phyloP scores from a whole-genome alignment of 2,113 vertebrate genomes.

The Meles meles region DNA sequence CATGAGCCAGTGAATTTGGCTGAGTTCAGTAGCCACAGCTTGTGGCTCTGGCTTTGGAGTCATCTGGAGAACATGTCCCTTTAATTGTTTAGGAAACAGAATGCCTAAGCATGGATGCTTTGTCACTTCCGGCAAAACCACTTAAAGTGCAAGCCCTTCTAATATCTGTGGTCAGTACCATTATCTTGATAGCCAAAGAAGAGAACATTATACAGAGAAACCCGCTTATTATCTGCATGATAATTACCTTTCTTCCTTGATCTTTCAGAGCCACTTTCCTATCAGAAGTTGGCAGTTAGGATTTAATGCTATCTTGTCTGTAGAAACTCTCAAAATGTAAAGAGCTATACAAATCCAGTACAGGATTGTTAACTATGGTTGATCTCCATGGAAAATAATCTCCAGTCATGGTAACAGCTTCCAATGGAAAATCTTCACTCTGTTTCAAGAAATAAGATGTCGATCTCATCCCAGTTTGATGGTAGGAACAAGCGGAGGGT shows the following conservation, averaged over 20 bases:
- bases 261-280: not conserved
- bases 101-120: not conserved
- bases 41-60: not conserved
- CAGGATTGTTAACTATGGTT: not conserved
- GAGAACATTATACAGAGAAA: not conserved
- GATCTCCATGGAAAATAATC: not conserved
- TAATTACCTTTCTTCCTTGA: not conserved
- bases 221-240: not conserved
- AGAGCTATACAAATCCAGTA: not conserved
- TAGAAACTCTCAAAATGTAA: not conserved
- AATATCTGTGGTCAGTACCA: not conserved
- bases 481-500: not conserved
- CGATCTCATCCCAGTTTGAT: not conserved
- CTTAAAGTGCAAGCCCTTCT: not conserved
- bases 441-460: not conserved
- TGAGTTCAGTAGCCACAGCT: slow-evolving; percentile 28
- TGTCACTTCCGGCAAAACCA: not conserved
- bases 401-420: not conserved
- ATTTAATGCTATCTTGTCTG: not conserved
- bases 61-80: not conserved
- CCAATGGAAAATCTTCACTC: not conserved
- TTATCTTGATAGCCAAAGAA: not conserved
- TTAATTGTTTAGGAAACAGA: not conserved
- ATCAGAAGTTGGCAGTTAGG: not conserved
- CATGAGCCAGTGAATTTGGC: not conserved